These are phyloP conservation scores for Phrynocephalus forsythii DNA, from an alignment of 2,797 vertebrate species.

Conservation along the genomic window DNA sequence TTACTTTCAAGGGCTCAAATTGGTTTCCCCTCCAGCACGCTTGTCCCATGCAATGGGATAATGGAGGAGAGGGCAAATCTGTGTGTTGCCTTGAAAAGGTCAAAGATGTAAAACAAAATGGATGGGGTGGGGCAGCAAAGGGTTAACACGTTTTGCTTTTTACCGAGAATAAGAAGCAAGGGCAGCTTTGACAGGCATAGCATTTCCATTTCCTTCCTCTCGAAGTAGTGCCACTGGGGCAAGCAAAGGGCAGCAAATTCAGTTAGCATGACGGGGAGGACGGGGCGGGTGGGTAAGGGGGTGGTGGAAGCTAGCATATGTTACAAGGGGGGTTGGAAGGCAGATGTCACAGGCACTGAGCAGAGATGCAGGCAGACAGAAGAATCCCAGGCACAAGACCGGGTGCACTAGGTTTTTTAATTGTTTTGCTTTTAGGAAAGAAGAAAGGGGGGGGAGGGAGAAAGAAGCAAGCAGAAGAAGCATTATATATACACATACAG, in stretches of 20 bases:
- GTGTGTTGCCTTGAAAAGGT: slow-evolving; percentile 60
- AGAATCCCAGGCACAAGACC: slow-evolving; percentile 63
- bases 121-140: slow-evolving; percentile 58
- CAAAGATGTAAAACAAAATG: slow-evolving; percentile 47
- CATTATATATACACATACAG: too few relatives aligned
- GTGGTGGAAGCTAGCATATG: slow-evolving; percentile 32
- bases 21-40: background rate
- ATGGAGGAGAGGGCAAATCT: slow-evolving; percentile 26
- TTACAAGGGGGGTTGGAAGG: slow-evolving; percentile 65
- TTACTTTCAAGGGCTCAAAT: background rate
- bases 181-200: slow-evolving; percentile 66
- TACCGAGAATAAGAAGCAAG: slow-evolving; percentile 62
- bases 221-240: slow-evolving; percentile 57
- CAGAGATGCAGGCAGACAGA: slow-evolving; percentile 61
- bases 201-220: slow-evolving; percentile 70
- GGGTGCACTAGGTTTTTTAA: slow-evolving; percentile 49
- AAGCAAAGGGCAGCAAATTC: slow-evolving; percentile 71
- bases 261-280: slow-evolving; percentile 59
- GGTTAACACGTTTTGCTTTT: slow-evolving; percentile 53
- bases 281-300: too few relatives aligned
- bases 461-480: too few relatives aligned
- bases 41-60: background rate
- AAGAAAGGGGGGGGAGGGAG: background rate
- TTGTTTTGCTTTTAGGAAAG: background rate
- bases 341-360: slow-evolving; percentile 60